Conservation (phyloP, 2,797 vertebrate genomes). For the Characodon lateralis region DNA sequence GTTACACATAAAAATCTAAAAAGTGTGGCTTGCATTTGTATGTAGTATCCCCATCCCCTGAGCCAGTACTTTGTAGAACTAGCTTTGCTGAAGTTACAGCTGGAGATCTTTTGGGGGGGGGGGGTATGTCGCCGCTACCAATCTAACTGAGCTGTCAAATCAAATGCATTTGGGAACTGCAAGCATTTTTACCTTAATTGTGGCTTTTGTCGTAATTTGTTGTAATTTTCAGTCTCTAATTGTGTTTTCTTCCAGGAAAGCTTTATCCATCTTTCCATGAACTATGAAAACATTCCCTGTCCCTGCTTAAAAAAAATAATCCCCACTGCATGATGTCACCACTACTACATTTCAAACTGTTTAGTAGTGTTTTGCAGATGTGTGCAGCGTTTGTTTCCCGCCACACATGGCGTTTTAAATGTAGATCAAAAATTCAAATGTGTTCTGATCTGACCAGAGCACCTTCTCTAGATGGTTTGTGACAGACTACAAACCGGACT, state of each 20-base stretch:
- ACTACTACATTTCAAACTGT: background rate
- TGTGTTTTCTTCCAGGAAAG: background rate
- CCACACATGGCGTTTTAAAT: background rate
- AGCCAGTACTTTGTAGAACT: background rate
- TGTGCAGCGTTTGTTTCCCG: background rate
- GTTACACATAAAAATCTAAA: background rate
- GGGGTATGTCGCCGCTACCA: background rate
- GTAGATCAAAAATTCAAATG: background rate
- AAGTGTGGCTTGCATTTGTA: background rate
- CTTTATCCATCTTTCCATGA: background rate
- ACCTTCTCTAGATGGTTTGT: background rate
- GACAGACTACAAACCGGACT: background rate
- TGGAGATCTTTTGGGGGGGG: background rate
- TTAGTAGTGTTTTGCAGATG: background rate
- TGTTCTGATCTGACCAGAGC: background rate
- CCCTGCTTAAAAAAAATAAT: background rate
- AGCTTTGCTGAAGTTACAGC: slow-evolving; percentile 1
- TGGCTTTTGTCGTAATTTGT: background rate
- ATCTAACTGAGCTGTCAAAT: too few relatives aligned
- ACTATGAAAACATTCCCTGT: background rate
- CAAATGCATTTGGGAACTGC: too few relatives aligned
- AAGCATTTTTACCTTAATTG: background rate
- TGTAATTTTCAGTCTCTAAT: background rate
- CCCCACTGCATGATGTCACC: background rate
- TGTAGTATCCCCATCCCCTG: background rate